Conservation (phyloP, 2,888 invertebrate species). For the Oscheius sp. region DNA sequence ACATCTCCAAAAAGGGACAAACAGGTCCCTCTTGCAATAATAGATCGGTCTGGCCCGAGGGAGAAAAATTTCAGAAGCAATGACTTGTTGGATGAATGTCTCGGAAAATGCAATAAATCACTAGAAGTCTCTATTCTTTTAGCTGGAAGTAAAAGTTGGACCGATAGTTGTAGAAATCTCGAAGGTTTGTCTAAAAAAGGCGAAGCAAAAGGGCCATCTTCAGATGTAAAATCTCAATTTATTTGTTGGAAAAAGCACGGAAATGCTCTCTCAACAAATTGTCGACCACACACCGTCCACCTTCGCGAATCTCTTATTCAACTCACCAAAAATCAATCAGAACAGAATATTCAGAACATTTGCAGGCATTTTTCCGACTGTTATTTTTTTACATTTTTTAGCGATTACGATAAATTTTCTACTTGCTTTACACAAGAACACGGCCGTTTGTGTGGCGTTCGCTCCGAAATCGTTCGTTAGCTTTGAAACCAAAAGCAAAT, state of each 20-base stretch:
- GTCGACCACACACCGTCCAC: slow-evolving; percentile 39
- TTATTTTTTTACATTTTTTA: neutral
- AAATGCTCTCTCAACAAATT: slow-evolving; percentile 38
- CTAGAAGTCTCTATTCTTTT: slow-evolving; percentile 46
- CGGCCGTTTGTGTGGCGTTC: slow-evolving; percentile 50
- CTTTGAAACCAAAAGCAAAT: neutral
- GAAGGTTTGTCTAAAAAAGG: slow-evolving; percentile 7
- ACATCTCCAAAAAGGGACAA: no score
- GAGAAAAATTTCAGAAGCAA: slow-evolving; percentile 41
- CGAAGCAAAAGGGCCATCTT: neutral
- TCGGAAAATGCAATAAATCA: slow-evolving; percentile 45
- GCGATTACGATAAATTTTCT: slow-evolving; percentile 33
- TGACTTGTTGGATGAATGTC: slow-evolving; percentile 38
- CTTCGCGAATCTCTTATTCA: slow-evolving; percentile 36
- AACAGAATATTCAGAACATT: slow-evolving; percentile 43
- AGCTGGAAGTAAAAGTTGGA: slow-evolving; percentile 41
- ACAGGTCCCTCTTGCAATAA: neutral
- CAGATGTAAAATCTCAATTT: slow-evolving; percentile 49
- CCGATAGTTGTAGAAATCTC: slow-evolving; percentile 11
- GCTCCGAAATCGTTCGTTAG: slow-evolving; percentile 42
- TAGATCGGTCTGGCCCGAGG: neutral
- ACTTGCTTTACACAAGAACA: slow-evolving; percentile 43
- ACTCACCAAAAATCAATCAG: slow-evolving; percentile 45
- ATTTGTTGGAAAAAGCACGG: slow-evolving; percentile 53
- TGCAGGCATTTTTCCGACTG: slow-evolving; percentile 35